These are phyloP conservation scores for Amphiduros pacificus DNA, from an alignment of 2,888 invertebrate genomes.

Conservation along the genomic window DNA sequence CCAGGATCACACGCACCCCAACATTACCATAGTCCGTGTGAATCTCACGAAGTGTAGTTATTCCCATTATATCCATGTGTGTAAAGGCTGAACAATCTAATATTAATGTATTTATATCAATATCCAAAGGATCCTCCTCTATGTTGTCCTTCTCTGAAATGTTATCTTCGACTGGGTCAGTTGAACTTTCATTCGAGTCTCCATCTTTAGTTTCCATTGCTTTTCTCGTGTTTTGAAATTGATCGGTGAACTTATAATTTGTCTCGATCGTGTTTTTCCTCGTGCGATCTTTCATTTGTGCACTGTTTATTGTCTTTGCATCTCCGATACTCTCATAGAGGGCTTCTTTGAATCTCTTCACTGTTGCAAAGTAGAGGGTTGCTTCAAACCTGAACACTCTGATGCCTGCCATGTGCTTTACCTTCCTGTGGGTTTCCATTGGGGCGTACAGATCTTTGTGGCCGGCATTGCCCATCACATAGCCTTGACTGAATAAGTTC, in stretches of 20 bases:
- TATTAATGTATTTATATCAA: conserved; percentile 29
- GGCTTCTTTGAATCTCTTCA: conserved; percentile 49
- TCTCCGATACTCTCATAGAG: conserved; percentile 49
- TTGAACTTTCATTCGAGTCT: background rate
- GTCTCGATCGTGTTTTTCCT: background rate
- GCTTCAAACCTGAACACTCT: conserved; percentile 53
- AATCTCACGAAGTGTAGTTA: conserved; percentile 38
- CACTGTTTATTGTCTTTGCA: conserved; percentile 27
- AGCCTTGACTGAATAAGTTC: conserved; percentile 46
- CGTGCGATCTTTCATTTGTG: background rate
- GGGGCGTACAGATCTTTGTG: conserved; percentile 7
- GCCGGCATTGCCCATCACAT: conserved; percentile 39
- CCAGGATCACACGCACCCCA: conserved; percentile 36
- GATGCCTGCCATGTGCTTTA: conserved; percentile 32
- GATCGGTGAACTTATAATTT: too few relatives aligned
- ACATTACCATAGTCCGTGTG: conserved; percentile 31
- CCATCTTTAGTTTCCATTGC: too few relatives aligned
- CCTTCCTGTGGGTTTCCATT: background rate
- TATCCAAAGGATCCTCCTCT: background rate
- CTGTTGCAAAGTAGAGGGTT: conserved; percentile 52
- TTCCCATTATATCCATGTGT: conserved; percentile 45
- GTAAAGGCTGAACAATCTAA: conserved; percentile 47
- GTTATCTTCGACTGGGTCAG: background rate
- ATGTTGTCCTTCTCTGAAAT: background rate
- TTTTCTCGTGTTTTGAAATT: too few relatives aligned